Percentiles rank a stretch among this genome's conserved stretches.
These are phyloP conservation scores for Macaca nemestrina DNA, from an alignment of 2,113 vertebrate species.

Conservation along the genomic window DNA sequence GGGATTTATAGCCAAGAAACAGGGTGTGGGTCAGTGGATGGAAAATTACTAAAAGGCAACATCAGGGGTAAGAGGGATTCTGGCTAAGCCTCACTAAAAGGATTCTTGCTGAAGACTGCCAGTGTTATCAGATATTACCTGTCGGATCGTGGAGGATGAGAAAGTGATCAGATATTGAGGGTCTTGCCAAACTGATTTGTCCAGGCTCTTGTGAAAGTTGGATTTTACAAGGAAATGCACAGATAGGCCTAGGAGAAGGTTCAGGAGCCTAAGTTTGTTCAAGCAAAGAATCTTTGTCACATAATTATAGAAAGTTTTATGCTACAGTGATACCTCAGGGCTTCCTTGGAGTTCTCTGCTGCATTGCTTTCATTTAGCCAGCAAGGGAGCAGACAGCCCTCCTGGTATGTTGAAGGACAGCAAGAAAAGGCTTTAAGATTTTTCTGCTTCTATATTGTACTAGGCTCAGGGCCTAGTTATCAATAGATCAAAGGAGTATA, in stretches of 20 bases:
- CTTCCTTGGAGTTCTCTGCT: neutral
- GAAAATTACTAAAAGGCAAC: neutral
- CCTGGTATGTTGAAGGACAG: neutral
- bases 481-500: neutral
- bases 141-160: neutral
- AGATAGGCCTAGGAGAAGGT: neutral
- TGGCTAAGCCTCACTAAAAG: neutral
- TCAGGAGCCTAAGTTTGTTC: neutral
- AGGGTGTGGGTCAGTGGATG: neutral
- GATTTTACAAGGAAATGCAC: neutral
- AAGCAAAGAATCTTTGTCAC: neutral
- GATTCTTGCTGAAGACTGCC: neutral
- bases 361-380: neutral
- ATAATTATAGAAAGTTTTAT: neutral
- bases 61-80: neutral
- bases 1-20: neutral
- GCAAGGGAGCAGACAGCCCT: neutral
- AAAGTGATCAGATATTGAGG: neutral
- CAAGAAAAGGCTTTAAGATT: neutral
- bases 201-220: neutral
- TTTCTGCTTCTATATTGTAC: neutral
- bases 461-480: neutral
- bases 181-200: neutral
- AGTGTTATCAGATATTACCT: neutral
- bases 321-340: rapidly evolving